Evolutionary conservation across 2,797 vertebrate genomes (phyloP), one percentile per base, ranked within the genome.

Genomic region (Notolabrus celidotus): DNA sequence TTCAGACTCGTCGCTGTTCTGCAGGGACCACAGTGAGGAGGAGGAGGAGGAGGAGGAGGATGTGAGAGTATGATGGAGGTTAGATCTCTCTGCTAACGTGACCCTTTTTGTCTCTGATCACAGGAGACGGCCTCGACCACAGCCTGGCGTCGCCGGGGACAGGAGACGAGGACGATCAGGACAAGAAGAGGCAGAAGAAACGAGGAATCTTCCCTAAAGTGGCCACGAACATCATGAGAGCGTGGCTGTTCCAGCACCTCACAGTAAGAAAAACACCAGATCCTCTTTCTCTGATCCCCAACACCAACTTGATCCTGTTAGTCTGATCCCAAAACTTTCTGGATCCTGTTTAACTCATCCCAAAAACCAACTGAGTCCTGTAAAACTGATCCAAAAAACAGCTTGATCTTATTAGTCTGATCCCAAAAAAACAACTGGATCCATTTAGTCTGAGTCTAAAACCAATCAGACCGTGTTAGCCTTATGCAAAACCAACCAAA

Each of bases 121-220:
- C 87, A 95, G 97, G 97, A 81, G 97, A 99, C 34, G 96, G 96
- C 75, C 95, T 98, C 73, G 97, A 99, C 94, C 97, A 97, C 93
- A 97, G 96, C 19, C 92, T 98, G 89, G 96, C 96, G 22, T 98
- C 97, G 85, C 97, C 97, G 39, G 97, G 96, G 74, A 97, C 97
- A 29, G 97, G 97, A 77, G 97, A 98, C 10, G 97, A 99, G 1
- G 97, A 98, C 15, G 97, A 98, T 74, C 96, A 97, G 87, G 97
- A 98, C 91, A 98, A 97, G 92, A 98, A 98, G 73, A 94, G 97
- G 70, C 97, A 98, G 92, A 99, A 99, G 94, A 99, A 98, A 87
- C 92, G 97, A 92, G 97, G 97, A 90, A 98, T 99, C 91, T 99
- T 99, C 82, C 97, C 97, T 51, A 94, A 94, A 89, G 93, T 94